A percentile compares a stretch with the other conserved stretches of the same genome.
phyloP scores from a whole-genome alignment of 2,113 vertebrate genomes.

The Mesocricetus auratus region DNA sequence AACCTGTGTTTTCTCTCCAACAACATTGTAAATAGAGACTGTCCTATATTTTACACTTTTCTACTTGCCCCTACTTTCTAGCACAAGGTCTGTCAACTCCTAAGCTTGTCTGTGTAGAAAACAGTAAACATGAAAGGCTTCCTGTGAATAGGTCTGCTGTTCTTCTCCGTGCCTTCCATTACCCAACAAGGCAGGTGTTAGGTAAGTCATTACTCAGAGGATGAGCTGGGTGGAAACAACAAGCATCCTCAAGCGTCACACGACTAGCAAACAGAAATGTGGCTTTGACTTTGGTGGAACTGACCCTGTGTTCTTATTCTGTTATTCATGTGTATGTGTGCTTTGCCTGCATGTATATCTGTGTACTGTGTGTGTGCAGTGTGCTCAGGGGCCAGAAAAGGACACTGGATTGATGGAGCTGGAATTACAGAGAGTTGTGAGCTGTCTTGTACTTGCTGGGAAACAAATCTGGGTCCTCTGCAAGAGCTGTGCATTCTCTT shows the following conservation, averaged over 20 bases:
- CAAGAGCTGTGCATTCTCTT: background rate
- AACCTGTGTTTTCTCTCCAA: background rate
- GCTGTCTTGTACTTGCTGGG: background rate
- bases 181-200: background rate
- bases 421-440: background rate
- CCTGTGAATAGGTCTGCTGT: background rate
- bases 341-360: background rate
- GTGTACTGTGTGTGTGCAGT: background rate
- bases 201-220: background rate
- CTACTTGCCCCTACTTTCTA: background rate
- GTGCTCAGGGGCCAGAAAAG: background rate
- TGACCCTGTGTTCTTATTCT: background rate
- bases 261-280: background rate
- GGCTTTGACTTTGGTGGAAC: background rate
- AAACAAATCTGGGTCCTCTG: background rate
- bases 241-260: background rate
- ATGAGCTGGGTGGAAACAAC: background rate
- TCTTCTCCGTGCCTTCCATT: background rate
- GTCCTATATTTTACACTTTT: background rate
- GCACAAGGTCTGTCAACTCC: background rate
- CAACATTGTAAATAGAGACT: background rate
- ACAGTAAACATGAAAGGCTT: background rate
- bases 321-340: background rate
- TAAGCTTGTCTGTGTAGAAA: background rate
- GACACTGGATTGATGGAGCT: background rate